Evolutionary conservation across 2,113 vertebrate genomes (phyloP), one percentile per base, ranked within the genome.

Genomic region (Oryzias javanicus): DNA sequence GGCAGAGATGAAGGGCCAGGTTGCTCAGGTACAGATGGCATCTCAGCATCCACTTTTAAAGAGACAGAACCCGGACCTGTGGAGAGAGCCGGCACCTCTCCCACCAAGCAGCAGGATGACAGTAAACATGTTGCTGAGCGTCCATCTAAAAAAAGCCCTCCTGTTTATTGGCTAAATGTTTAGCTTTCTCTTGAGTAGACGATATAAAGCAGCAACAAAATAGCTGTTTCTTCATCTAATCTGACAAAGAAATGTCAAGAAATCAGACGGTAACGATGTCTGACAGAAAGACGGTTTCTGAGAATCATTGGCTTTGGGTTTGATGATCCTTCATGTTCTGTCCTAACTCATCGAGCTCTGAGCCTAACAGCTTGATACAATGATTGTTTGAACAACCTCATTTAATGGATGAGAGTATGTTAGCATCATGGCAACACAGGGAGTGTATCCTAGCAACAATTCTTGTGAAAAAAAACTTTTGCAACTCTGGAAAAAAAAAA

Each of bases 11-110:
- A 95, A 91, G 80, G 92, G 95, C 78, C 94, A 87, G 60, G 85
- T 96, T 1, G 60, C 93, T 0, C 94, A 98, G 96, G 97, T 99
- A 92, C 74, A 80, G 88, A 84, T 83, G 86, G 82, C 49, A 3
- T 65, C 85, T 57, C 78, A 75, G 79, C 57, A 14, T 51, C 61
- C 49, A 25, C 58, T 72, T 70, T 80, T 79, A 72, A 77, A 69
- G 72, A 42, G 42, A 70, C 69, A 57, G 68, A 18, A 46, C 68
- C 35, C 66, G 76, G 63, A 72, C 70, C 74, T 64, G 10, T 14
- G 5, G 10, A 22, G 55, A 6, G 12, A 42, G 47, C 2, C 22
- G 10, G n/a, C 0, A 17, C 60, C 2, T 24, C 46, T n/a, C 44
- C 66, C 56, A 50, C 18, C 50, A 54, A 70, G 57, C 72, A 55